phyloP scores from a whole-genome alignment of 2,888 invertebrate genomes.

The Psylliodes chrysocephalus region DNA sequence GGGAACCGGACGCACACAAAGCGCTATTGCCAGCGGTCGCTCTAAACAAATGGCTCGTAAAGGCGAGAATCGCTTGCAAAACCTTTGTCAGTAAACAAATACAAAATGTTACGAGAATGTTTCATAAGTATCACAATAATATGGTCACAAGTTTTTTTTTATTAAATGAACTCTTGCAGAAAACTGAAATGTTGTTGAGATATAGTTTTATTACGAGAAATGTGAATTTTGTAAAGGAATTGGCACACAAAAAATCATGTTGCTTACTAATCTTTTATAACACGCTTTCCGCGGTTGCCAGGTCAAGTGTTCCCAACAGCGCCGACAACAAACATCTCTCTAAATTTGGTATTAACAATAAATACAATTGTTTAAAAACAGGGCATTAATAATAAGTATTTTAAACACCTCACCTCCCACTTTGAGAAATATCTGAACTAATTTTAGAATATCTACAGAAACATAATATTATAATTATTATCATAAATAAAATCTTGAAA shows the following conservation, averaged over 20 bases:
- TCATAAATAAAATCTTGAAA: conserved; percentile 37
- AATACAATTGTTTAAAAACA: conserved; percentile 40
- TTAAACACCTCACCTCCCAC: conserved; percentile 57
- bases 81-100: conserved; percentile 70
- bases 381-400: conserved; percentile 34
- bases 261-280: conserved; percentile 57
- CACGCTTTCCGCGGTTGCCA: conserved; percentile 64
- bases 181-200: neutral
- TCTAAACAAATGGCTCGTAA: conserved; percentile 62
- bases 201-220: neutral
- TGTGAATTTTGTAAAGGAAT: conserved; percentile 15
- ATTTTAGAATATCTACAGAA: conserved; percentile 57
- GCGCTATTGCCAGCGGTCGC: conserved; percentile 68
- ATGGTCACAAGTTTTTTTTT: neutral
- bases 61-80: conserved; percentile 61
- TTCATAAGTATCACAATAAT: conserved; percentile 44
- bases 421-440: conserved; percentile 56
- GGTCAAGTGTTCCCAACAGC: conserved; percentile 64
- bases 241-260: conserved; percentile 40
- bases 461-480: conserved; percentile 39
- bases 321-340: conserved; percentile 62
- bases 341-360: conserved; percentile 59
- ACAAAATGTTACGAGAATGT: conserved; percentile 58
- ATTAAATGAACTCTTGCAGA: neutral
- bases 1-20: conserved; percentile 68